Evolutionary conservation across 2,888 invertebrate genomes (phyloP).

Genomic region (Diachrysia chrysitis): DNA sequence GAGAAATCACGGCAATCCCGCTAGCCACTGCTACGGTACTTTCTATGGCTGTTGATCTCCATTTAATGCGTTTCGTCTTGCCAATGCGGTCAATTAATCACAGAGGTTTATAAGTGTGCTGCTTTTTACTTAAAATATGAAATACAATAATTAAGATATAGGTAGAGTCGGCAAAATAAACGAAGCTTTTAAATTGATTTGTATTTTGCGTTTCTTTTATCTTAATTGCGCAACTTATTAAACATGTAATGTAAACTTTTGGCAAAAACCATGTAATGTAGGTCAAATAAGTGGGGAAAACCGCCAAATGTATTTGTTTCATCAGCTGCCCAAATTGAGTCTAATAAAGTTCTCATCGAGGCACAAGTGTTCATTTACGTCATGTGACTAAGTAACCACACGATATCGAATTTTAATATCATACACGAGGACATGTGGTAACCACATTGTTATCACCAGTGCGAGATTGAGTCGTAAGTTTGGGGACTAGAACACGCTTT

Average conservation of each 20-base stretch:
- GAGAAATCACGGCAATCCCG: conserved; percentile 84
- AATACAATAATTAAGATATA: conserved; percentile 27
- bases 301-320: conserved; percentile 24
- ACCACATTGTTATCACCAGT: conserved; percentile 69
- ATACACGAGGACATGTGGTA: conserved; percentile 78
- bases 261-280: neutral
- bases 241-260: neutral
- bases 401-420: conserved; percentile 78
- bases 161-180: neutral
- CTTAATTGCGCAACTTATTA: neutral
- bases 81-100: conserved; percentile 84
- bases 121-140: conserved; percentile 60
- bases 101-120: conserved; percentile 64
- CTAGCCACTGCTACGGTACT: conserved; percentile 87
- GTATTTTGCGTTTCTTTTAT: conserved; percentile 5
- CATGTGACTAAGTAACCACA: conserved; percentile 75
- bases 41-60: conserved; percentile 80
- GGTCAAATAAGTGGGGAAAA: conserved; percentile 13
- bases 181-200: neutral
- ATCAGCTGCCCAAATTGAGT: conserved; percentile 64
- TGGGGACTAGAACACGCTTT: conserved; percentile 73
- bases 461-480: conserved; percentile 78
- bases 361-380: conserved; percentile 74
- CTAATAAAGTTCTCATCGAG: conserved; percentile 67
- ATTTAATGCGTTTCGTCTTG: conserved; percentile 84